Base-by-base conservation (phyloP, 2,113 vertebrate genomes). In the Apodemus sylvaticus region DNA sequence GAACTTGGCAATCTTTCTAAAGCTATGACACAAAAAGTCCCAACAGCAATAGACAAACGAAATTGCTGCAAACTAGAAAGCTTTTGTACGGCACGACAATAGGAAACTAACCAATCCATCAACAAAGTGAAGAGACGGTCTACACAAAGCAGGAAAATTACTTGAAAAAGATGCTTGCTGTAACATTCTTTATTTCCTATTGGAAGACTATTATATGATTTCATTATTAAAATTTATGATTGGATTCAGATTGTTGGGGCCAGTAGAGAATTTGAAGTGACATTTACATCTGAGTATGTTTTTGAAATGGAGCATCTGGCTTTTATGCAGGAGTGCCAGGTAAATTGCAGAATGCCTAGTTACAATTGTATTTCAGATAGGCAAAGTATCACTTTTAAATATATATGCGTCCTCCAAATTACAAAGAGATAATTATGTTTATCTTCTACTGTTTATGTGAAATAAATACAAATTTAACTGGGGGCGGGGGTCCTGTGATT, bases 361-460 rank as follows among this genome's bases (percentile, higher is more conserved):
- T 10, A 81, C 24, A 93, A 26, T 48, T 91, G 13, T 88, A 91
- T 71, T 96, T 89, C 58, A 91, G 82, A 91, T 16, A 91, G 85
- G 42, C 45, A 82, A 82, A 8, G 68, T 11, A 58, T 64, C 48
- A 26, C 6, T 53, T 90, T 95, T 91, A 51, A 55, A 86, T 36
- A 74, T 26, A 48, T 71, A 13, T 5, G 16, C 36, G 17, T 66
- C 20, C 45, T 42, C 5, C 9, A 76, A 90, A 78, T 66, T 90
- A 51, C 39, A 64, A 8, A 39, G 5, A 55, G 20, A 68, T 51
- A 77, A 26, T 70, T 62, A 70, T 68, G 48, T 26, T 70, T 45
- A 64, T 60, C 36, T 83, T 82, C 55, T 86, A 13, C 79, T 90
- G 5, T 74, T 89, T 85, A 12, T 29, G 26, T n/a, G n/a, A n/a